Evolutionary conservation across 2,113 vertebrate species (phyloP).

Genomic region (Rhinolophus sinicus): DNA sequence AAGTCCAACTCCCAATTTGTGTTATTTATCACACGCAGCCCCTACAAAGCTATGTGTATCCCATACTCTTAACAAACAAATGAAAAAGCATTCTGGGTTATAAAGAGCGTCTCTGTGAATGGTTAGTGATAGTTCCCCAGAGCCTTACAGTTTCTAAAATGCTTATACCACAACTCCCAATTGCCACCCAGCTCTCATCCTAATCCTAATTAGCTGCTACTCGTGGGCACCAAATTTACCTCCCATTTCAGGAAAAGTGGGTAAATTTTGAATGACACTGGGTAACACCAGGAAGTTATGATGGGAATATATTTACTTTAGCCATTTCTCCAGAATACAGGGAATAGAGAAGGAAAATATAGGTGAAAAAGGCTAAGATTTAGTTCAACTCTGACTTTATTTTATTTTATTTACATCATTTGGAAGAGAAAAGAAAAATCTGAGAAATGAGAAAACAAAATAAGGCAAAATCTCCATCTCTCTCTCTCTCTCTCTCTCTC

Average conservation of each 20-base stretch:
- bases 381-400: slow-evolving; percentile 2
- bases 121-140: neutral
- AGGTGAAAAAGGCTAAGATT: neutral
- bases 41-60: neutral
- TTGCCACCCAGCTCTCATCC: neutral
- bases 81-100: neutral
- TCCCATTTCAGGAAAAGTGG: neutral
- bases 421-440: slow-evolving; percentile 44
- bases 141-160: slow-evolving; percentile 4
- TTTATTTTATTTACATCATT: neutral
- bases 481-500: neutral
- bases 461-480: neutral
- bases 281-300: neutral
- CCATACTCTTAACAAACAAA: neutral
- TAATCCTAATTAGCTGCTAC: neutral
- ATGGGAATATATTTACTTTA: neutral
- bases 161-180: neutral
- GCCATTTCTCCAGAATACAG: neutral
- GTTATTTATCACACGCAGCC: neutral
- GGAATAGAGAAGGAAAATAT: neutral
- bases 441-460: slow-evolving; percentile 15
- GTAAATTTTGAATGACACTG: neutral
- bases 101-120: neutral
- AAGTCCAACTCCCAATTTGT: slow-evolving; percentile 14
- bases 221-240: neutral